Conservation (phyloP, 2,113 vertebrate species). For the Carollia perspicillata region DNA sequence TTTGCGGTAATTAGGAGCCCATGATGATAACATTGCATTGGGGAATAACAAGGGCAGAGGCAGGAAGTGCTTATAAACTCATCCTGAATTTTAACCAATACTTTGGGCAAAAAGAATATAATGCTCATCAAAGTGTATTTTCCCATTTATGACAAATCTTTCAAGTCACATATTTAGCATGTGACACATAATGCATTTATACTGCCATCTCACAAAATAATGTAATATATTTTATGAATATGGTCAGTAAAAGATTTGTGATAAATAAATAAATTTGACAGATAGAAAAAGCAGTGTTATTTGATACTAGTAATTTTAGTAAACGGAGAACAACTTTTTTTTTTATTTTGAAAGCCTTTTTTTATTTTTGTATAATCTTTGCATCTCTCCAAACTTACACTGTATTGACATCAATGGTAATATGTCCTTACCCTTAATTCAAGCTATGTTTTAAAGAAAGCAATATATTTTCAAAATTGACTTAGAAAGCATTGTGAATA, state of each 20-base stretch:
- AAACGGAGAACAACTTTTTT: background rate
- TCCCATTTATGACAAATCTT: background rate
- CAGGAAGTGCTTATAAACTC: background rate
- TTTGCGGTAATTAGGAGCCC: background rate
- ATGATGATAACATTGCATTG: background rate
- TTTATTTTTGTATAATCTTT: background rate
- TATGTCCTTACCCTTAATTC: background rate
- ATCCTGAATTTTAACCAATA: slow-evolving; percentile 10
- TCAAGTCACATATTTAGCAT: background rate
- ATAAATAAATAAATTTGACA: background rate
- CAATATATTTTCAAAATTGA: background rate
- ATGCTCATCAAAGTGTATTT: background rate
- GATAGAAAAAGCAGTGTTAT: background rate
- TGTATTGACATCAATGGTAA: background rate
- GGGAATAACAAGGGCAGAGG: background rate
- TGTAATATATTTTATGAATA: background rate
- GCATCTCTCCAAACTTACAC: background rate
- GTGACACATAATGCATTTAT: background rate
- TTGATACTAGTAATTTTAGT: background rate
- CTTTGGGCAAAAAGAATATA: background rate
- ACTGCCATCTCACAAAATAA: background rate
- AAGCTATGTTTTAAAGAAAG: background rate
- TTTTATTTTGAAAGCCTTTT: background rate
- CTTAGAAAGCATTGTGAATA: background rate
- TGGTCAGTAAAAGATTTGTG: background rate